A percentile compares a stretch with the other conserved stretches of the same genome.
phyloP scores from a whole-genome alignment of 2,888 invertebrate species.

The Cephalotes varians region DNA sequence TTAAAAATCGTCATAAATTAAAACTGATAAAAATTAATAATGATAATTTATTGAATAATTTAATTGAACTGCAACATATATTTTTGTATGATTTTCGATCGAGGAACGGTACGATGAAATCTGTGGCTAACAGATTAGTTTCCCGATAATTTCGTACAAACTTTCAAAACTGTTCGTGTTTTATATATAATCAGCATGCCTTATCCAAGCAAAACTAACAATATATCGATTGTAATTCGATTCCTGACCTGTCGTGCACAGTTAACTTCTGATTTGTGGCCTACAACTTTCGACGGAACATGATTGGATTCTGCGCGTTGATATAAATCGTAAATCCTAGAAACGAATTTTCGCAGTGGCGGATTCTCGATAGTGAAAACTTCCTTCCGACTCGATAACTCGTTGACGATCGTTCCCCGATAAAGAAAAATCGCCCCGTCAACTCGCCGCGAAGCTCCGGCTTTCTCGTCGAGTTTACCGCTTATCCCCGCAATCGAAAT shows the following conservation, averaged over 20 bases:
- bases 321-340: constrained; percentile 53
- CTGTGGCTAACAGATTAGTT: background rate
- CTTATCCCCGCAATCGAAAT: constrained; percentile 38
- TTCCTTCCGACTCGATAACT: constrained; percentile 46
- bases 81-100: constrained; percentile 12
- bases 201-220: background rate
- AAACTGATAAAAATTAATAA: background rate
- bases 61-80: background rate
- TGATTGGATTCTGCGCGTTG: constrained; percentile 45
- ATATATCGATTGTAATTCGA: constrained; percentile 43
- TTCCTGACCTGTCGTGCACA: constrained; percentile 35
- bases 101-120: background rate
- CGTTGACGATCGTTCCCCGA: constrained; percentile 45
- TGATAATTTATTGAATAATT: background rate
- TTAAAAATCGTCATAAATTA: background rate
- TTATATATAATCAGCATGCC: background rate
- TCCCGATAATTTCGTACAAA: background rate
- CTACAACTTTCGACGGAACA: constrained; percentile 46
- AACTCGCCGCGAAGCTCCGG: constrained; percentile 33
- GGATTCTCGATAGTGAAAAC: constrained; percentile 42
- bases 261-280: constrained; percentile 55
- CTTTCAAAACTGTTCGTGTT: constrained; percentile 1
- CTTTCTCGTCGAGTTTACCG: constrained; percentile 33
- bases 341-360: constrained; percentile 40
- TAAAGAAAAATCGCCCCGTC: constrained; percentile 49